phyloP scores from a whole-genome alignment of 2,888 invertebrate genomes.

The Didymodactylos carnosus region DNA sequence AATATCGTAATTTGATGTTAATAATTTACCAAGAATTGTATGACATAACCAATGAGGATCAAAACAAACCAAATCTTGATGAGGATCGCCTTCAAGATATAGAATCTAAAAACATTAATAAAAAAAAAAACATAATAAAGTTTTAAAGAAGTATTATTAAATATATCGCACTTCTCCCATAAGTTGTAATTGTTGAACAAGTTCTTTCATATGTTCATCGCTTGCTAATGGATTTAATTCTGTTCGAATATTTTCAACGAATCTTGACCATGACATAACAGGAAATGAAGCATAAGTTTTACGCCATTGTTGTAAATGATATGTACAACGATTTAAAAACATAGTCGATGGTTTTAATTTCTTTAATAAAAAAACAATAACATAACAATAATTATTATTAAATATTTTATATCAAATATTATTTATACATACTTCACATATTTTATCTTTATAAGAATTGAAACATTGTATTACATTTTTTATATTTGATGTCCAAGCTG shows the following conservation, averaged over 20 bases:
- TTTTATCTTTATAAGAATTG: slow-evolving; percentile 37
- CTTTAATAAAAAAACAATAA: too few species aligned
- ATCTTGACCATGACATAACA: slow-evolving; percentile 43
- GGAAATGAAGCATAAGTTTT: slow-evolving; percentile 40
- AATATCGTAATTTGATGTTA: not conserved
- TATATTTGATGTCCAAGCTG: slow-evolving; percentile 44
- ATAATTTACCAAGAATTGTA: slow-evolving; percentile 4
- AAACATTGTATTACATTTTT: slow-evolving; percentile 44
- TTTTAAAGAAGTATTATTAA: not conserved
- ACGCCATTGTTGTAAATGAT: not conserved
- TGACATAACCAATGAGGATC: slow-evolving; percentile 13
- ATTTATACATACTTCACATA: slow-evolving; percentile 40
- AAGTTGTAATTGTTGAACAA: slow-evolving; percentile 45
- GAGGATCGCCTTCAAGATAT: not conserved
- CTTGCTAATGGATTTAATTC: slow-evolving; percentile 48
- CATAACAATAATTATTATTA: too few species aligned
- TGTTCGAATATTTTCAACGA: slow-evolving; percentile 40
- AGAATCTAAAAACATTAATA: not conserved
- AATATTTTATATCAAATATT: too few species aligned
- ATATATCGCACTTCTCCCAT: slow-evolving; percentile 43
- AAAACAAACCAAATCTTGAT: slow-evolving; percentile 2
- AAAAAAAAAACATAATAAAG: too few species aligned
- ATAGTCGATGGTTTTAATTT: slow-evolving; percentile 42
- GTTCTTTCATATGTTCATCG: slow-evolving; percentile 44
- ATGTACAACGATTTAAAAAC: slow-evolving; percentile 37